Conservation (phyloP, 2,113 vertebrate species). For the Nothoprocta pentlandii region DNA sequence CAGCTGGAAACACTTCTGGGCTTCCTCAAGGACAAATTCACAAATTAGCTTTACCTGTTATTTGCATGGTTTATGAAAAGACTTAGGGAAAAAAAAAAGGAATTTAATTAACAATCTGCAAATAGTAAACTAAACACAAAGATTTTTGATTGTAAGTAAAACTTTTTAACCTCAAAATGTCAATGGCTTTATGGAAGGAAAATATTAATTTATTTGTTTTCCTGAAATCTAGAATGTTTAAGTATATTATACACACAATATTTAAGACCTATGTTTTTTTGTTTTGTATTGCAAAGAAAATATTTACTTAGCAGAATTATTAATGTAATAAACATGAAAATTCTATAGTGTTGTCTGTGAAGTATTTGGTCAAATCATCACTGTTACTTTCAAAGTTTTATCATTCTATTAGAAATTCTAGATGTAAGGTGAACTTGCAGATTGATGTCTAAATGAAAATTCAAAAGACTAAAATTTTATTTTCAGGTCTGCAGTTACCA, state of each 20-base stretch:
- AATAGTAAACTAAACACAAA: neutral
- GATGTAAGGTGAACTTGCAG: neutral
- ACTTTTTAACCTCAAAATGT: neutral
- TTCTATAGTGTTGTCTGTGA: neutral
- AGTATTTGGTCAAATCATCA: neutral
- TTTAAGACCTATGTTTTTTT: accelerated
- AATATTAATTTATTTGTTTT: neutral
- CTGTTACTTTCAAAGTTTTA: neutral
- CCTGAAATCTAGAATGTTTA: neutral
- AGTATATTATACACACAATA: neutral
- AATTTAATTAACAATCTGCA: constrained; percentile 55
- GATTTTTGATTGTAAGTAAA: constrained; percentile 30
- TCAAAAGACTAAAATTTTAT: neutral
- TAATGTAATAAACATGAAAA: neutral
- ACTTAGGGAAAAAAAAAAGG: constrained; percentile 40
- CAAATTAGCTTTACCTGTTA: constrained; percentile 70
- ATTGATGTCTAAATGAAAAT: neutral
- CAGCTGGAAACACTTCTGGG: constrained; percentile 64
- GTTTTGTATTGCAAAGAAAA: neutral
- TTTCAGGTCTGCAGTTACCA: neutral
- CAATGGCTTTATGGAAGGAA: neutral
- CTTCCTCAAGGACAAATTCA: constrained; percentile 71
- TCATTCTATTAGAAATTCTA: neutral
- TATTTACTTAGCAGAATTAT: neutral
- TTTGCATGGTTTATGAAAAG: constrained; percentile 46